Conservation (phyloP, 2,888 invertebrate species). For the Andrena marginata region DNA sequence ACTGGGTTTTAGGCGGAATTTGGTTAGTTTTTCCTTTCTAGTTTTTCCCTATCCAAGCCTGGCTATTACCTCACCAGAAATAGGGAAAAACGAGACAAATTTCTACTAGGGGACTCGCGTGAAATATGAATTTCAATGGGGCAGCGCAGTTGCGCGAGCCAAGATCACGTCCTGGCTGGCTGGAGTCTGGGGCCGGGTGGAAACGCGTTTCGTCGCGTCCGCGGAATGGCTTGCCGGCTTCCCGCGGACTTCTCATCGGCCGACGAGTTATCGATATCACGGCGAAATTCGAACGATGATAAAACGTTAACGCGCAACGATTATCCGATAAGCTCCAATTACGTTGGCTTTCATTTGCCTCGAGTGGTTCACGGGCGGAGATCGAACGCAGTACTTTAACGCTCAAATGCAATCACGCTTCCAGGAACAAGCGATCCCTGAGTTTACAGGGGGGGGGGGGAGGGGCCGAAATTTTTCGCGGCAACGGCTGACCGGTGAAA, state of each 20-base stretch:
- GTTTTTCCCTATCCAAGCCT: no score
- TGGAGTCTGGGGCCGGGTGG: not conserved
- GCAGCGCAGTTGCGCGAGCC: conserved; percentile 19
- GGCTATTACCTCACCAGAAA: no score
- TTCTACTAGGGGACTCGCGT: no score
- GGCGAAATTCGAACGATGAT: not conserved
- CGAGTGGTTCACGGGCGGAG: not conserved
- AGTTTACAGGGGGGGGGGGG: conserved; percentile 42
- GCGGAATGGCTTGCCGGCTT: not conserved
- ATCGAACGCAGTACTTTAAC: not conserved
- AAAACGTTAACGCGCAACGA: not conserved
- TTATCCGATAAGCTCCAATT: not conserved
- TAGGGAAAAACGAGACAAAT: no score
- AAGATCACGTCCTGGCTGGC: not conserved
- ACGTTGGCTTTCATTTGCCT: not conserved
- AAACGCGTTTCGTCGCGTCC: not conserved
- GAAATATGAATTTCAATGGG: conserved; percentile 22
- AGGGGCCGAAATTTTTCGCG: conserved; percentile 44
- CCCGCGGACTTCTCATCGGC: not conserved
- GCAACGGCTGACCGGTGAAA: conserved; percentile 35
- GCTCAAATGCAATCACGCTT: conserved; percentile 24
- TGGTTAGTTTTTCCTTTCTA: no score
- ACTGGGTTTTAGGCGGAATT: no score
- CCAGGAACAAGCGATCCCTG: conserved; percentile 43
- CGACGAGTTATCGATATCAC: not conserved